Conservation (phyloP, 2,888 invertebrate genomes). For the Thymelicus acteon region DNA sequence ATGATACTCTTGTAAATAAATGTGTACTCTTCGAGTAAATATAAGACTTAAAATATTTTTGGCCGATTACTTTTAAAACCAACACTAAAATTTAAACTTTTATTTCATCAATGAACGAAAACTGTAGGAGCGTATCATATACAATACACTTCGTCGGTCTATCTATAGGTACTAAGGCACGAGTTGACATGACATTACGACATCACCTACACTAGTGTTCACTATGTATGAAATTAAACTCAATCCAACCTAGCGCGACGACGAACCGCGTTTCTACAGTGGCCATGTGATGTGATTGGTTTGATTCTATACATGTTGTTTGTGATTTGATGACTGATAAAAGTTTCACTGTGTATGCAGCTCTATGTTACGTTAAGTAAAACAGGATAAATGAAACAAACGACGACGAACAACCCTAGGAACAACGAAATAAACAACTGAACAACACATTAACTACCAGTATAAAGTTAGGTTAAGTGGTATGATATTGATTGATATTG, state of each 20-base stretch:
- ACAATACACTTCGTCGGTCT: constrained; percentile 17
- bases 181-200: constrained; percentile 25
- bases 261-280: constrained; percentile 3
- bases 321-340: constrained; percentile 1
- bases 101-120: constrained; percentile 15
- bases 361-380: background rate
- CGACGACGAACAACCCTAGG: background rate
- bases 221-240: constrained; percentile 12
- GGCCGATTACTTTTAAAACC: background rate
- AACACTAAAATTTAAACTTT: constrained; percentile 10
- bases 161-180: constrained; percentile 16
- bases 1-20: background rate
- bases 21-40: background rate
- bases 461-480: too few relatives aligned
- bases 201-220: constrained; percentile 13
- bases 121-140: background rate
- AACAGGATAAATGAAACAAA: background rate
- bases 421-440: constrained; percentile 2
- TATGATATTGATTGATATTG: too few relatives aligned
- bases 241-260: constrained; percentile 9
- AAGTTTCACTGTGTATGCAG: constrained; percentile 2
- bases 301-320: background rate
- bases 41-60: background rate
- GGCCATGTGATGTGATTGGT: constrained; percentile 2
- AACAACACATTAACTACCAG: background rate